Evolutionary conservation across 2,888 invertebrate genomes (phyloP).

Genomic region (Aspidiotus rigidus): DNA sequence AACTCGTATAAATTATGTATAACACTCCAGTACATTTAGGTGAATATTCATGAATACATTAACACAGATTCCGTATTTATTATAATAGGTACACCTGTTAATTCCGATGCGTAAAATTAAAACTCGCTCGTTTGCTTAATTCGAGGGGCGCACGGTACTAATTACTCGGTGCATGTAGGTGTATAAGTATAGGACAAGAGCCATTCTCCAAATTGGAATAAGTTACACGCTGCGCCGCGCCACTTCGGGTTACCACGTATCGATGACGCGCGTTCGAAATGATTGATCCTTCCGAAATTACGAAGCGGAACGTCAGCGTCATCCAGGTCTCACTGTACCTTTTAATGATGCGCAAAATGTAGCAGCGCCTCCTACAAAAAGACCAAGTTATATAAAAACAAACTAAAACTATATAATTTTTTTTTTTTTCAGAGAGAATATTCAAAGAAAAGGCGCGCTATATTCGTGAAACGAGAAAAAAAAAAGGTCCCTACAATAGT

Average conservation of each 20-base stretch:
- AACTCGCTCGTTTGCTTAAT: background rate
- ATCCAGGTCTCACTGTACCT: background rate
- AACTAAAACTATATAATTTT: background rate
- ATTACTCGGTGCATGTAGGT: background rate
- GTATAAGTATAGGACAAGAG: no score
- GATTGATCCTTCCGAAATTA: background rate
- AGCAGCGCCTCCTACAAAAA: background rate
- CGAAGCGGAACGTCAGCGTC: background rate
- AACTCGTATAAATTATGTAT: no score
- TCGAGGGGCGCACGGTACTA: background rate
- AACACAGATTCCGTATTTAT: no score
- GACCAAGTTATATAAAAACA: background rate
- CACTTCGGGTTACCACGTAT: background rate
- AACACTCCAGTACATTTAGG: no score
- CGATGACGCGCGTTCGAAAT: background rate
- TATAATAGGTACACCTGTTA: background rate
- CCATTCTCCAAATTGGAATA: background rate
- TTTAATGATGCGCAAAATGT: constrained; percentile 2
- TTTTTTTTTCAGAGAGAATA: background rate
- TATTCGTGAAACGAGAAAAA: background rate
- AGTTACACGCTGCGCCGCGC: no score
- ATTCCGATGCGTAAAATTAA: background rate
- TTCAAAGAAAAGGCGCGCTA: background rate
- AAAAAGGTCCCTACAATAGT: background rate
- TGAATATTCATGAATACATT: no score